Evolutionary conservation across 2,797 vertebrate genomes (phyloP), one percentile per base, ranked within the genome.

Genomic region (Lacerta agilis): DNA sequence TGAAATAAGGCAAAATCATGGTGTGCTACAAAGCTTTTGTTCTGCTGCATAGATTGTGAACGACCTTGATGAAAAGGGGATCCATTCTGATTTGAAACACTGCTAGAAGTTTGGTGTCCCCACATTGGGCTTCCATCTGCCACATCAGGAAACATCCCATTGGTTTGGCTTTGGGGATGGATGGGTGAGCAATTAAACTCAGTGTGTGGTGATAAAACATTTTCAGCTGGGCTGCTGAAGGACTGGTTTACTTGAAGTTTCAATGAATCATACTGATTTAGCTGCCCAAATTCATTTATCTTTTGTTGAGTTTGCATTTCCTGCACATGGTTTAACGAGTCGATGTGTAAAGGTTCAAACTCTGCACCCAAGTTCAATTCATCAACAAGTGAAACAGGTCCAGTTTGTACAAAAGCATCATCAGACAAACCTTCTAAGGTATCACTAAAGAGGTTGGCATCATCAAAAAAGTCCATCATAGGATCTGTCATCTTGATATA

Each of bases 391-490:
- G 98, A 99, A 95, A 98, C 98, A 43, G 98, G 97, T 89, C 98
- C 98, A 77, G 98, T 94, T 81, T 97, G 97, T 90, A 97, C 94
- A 96, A 99, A 99, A 88, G 97, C 97, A 96, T 99, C 98, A 87
- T 99, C 98, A 55, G 98, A 98, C 93, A 99, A 97, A 92, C 97
- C 98, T 93, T 98, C 98, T 96, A 99, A 97, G 87, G 97, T 98
- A 92, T 98, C 98, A 89, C 97, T 98, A 97, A 99, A 99, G 95
- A 99, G 97, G 97, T 97, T 98, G 89, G 98, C 97, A 95, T 99
- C 98, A 92, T 98, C 98, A 94, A 99, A 99, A 95, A 99, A 99
- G 96, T 99, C 99, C 99, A 99, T 99, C 97, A 97, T 98, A 94
- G 97, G 97, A 96, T 97, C 97, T 85, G 96, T 97, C 97, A 97